Base-by-base conservation (phyloP, 53 echinoderm and acorn worm species). In the Echinarachnius parma region DNA sequence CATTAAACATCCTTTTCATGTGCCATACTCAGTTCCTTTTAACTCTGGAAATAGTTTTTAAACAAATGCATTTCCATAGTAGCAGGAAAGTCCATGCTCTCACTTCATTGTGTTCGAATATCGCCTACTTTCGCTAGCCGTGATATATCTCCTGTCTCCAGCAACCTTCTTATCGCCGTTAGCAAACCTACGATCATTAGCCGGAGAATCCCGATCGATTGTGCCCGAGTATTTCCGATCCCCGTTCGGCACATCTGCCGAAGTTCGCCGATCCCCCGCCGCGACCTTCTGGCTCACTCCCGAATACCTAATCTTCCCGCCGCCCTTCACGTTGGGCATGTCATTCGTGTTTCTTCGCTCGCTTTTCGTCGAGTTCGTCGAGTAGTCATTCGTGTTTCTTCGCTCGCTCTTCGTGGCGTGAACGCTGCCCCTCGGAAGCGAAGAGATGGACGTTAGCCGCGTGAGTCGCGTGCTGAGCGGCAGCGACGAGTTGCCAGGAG, bases 401-500 rank as follows among this genome's bases (percentile, higher is more conserved):
- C 36, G 7, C 20, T 42, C 57, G 15, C 11, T 35, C 1, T 35
- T 34, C 71, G 55, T 21, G 15, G 16, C 15, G 4, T 56, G 29
- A 15, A 56, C 74, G 44, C 28, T 18, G 25, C 21, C 56, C 36
- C 74, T 72, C 55, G 55, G 57, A 26, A 72, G 57, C 1, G 74
- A 72, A 3, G 56, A 44, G 37, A 72, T 24, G 4, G 74, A 72
- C 5, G 74, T 72, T 27, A 72, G n/a, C 5, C 74, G 55, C n/a
- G 74, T 35, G 37, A 37, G 55, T 22, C 74, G 14, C 34, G 49
- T 50, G 24, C 34, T 69, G 44, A 72, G 55, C 1, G 74, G 74
- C 34, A 72, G 21, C 15, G 74, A 72, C 18, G 74, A 72, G 27
- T 23, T 72, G 25, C 74, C 74, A 45, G 56, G 74, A 36, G 74